These are phyloP conservation scores for Spicauda simplicius DNA, from an alignment of 2,888 invertebrate genomes.

Conservation along the genomic window DNA sequence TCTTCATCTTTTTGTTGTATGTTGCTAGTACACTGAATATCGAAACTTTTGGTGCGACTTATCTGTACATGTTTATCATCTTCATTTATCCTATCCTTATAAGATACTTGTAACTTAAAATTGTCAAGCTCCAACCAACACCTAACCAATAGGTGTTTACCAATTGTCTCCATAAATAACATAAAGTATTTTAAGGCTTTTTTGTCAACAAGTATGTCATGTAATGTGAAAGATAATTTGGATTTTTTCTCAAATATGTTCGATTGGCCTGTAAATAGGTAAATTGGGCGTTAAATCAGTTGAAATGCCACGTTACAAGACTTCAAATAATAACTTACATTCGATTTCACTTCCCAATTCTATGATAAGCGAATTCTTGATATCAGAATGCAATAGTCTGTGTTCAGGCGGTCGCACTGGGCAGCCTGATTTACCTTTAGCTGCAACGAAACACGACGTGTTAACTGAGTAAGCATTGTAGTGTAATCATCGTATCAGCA, in stretches of 20 bases:
- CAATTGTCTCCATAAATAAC: constrained; percentile 93
- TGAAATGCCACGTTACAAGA: constrained; percentile 7
- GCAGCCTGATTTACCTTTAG: constrained; percentile 80
- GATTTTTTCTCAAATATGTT: constrained; percentile 81
- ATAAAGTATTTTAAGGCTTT: constrained; percentile 93
- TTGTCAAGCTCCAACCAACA: constrained; percentile 92
- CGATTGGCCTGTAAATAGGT: constrained; percentile 36
- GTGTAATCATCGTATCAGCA: constrained; percentile 20
- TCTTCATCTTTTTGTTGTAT: constrained; percentile 49
- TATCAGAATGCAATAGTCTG: constrained; percentile 28
- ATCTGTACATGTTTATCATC: constrained; percentile 58
- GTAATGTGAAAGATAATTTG: constrained; percentile 89
- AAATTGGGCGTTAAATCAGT: background rate
- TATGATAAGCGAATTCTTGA: constrained; percentile 49
- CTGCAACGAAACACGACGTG: constrained; percentile 52
- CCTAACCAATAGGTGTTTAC: constrained; percentile 87
- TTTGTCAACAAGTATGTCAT: constrained; percentile 91
- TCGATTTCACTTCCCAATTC: constrained; percentile 60
- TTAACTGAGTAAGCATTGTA: constrained; percentile 6
- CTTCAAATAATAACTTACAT: constrained; percentile 55
- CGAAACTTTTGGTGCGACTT: constrained; percentile 69
- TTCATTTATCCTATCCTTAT: constrained; percentile 44
- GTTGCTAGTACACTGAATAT: constrained; percentile 58
- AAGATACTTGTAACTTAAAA: constrained; percentile 72
- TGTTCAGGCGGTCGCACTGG: constrained; percentile 79